Percentiles rank a stretch among this genome's conserved stretches.
These are phyloP conservation scores for Steinernema khuongi DNA, from an alignment of 1,140 invertebrate species.

Conservation along the genomic window DNA sequence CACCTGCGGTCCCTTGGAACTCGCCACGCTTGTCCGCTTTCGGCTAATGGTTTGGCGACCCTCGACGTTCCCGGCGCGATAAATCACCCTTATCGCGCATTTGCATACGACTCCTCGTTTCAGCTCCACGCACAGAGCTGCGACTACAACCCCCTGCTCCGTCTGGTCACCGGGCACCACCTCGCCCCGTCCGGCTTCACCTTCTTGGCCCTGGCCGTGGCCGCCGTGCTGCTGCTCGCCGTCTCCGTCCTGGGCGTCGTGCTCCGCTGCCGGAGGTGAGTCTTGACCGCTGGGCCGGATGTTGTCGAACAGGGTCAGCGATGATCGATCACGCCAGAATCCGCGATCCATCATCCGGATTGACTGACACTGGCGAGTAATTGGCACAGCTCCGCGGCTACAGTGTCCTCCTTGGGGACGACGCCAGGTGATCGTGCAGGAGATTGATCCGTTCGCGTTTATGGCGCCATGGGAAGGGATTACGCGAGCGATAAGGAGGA, in stretches of 20 bases:
- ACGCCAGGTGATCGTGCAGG: background rate
- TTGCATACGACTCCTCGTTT: background rate
- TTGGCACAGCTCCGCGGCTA: background rate
- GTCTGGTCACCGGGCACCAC: background rate
- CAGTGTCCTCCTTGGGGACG: background rate
- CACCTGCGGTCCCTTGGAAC: background rate
- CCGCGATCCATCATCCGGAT: background rate
- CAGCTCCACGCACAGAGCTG: background rate
- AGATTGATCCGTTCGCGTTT: background rate
- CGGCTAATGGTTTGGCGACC: background rate
- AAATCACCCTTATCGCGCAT: background rate
- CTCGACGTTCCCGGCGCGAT: background rate
- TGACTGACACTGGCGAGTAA: background rate
- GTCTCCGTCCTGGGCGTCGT: background rate
- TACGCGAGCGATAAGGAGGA: background rate
- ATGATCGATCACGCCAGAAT: background rate
- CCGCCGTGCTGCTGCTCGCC: background rate
- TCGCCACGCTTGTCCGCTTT: background rate
- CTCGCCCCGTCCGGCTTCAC: background rate
- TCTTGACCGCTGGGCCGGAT: background rate
- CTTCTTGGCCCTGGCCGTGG: background rate
- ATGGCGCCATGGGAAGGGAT: conserved; percentile 4
- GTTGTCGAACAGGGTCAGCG: conserved; percentile 10
- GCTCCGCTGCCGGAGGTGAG: background rate
- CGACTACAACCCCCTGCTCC: conserved; percentile 3